A percentile compares a stretch with the other conserved stretches of the same genome.
Conservation (phyloP, 1,140 invertebrate genomes). For the Drosophila subobscura region DNA sequence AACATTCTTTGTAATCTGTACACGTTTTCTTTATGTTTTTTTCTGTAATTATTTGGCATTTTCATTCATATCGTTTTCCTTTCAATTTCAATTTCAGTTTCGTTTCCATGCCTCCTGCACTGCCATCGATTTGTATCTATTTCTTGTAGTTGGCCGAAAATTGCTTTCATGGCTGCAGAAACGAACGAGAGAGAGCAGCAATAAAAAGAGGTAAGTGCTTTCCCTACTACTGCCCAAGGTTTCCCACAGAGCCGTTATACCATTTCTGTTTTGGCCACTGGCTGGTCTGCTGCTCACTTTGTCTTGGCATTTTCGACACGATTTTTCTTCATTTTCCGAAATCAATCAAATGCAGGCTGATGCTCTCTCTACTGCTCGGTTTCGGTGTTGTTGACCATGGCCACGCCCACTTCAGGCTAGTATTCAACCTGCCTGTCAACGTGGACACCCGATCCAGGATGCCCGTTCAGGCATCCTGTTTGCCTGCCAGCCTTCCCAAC, state of each 20-base stretch:
- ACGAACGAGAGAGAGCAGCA: conserved; percentile 6
- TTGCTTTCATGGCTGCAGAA: conserved; percentile 51
- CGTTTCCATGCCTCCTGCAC: conserved; percentile 13
- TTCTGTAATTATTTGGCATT: not conserved
- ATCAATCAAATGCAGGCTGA: conserved; percentile 78
- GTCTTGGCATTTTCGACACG: conserved; percentile 78
- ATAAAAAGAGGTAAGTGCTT: conserved; percentile 67
- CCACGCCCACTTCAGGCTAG: conserved; percentile 18
- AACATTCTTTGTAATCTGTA: not conserved
- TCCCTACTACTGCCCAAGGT: conserved; percentile 31
- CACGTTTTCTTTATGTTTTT: not conserved
- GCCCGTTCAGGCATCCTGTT: conserved; percentile 1
- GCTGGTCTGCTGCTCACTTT: conserved; percentile 61
- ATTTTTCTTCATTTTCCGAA: conserved; percentile 80
- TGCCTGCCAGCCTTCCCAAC: conserved; percentile 11
- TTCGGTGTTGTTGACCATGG: conserved; percentile 34
- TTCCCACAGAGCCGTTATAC: conserved; percentile 51
- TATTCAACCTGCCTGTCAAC: conserved; percentile 27
- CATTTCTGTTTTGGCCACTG: conserved; percentile 68
- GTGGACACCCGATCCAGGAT: conserved; percentile 38
- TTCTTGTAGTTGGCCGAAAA: conserved; percentile 41
- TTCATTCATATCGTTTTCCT: not conserved
- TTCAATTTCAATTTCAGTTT: conserved; percentile 33
- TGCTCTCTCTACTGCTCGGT: conserved; percentile 15
- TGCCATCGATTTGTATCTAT: conserved; percentile 30